Conservation (phyloP, 1,140 invertebrate species). For the Pseudoatta argentina region DNA sequence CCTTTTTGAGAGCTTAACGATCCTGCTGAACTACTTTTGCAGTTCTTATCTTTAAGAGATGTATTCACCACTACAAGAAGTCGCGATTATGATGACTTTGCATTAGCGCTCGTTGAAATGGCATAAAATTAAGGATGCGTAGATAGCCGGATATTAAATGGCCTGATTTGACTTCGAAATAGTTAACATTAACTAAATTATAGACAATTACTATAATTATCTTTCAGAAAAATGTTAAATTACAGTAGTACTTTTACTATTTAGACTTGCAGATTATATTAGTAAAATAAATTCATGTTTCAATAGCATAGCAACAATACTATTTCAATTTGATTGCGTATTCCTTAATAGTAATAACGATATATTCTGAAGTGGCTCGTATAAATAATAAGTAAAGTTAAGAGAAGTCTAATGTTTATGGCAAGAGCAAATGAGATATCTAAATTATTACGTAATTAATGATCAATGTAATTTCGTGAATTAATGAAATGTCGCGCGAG, state of each 20-base stretch:
- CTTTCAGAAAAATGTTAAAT: background rate
- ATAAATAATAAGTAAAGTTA: slow-evolving; percentile 9
- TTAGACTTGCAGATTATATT: background rate
- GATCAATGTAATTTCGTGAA: background rate
- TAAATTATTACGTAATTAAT: slow-evolving; percentile 15
- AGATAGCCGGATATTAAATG: background rate
- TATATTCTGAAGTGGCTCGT: background rate
- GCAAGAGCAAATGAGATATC: background rate
- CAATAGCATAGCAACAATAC: background rate
- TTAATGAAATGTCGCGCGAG: slow-evolving; percentile 6
- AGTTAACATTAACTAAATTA: background rate
- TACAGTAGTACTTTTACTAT: background rate
- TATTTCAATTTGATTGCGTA: background rate
- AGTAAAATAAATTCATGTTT: background rate
- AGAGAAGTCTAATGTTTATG: background rate
- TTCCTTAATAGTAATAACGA: background rate
- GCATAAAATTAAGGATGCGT: background rate
- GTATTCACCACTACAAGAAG: slow-evolving; percentile 21
- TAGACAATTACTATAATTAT: background rate
- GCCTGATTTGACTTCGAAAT: slow-evolving; percentile 2
- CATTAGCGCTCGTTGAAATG: slow-evolving; percentile 20
- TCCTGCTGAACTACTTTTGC: background rate
- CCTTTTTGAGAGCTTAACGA: slow-evolving; percentile 40
- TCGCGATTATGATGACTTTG: slow-evolving; percentile 11
- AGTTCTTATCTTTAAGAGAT: background rate